A percentile compares a stretch with the other conserved stretches of the same genome.
Conservation (phyloP, 2,113 vertebrate genomes). For the Saguinus imperator region DNA sequence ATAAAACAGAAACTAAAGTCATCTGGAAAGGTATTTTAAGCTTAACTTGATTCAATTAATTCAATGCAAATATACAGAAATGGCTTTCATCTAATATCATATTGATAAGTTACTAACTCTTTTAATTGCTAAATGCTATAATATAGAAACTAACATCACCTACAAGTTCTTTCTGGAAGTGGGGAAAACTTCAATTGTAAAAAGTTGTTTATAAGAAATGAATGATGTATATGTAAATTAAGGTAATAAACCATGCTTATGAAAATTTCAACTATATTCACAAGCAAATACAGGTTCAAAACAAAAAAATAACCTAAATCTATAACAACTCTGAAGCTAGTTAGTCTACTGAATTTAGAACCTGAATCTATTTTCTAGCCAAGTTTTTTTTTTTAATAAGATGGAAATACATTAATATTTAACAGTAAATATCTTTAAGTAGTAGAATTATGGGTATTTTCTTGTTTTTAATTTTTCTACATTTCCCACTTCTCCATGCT, state of each 20-base stretch:
- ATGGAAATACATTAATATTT: background rate
- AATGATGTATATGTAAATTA: background rate
- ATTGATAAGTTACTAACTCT: background rate
- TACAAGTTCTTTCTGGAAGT: background rate
- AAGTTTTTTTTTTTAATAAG: background rate
- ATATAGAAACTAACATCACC: background rate
- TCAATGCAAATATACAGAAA: conserved; percentile 17
- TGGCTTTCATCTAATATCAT: background rate
- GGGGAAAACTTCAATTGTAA: background rate
- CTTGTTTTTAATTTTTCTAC: background rate
- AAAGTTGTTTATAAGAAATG: background rate
- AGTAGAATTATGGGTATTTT: background rate
- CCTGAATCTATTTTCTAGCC: background rate
- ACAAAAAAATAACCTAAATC: background rate
- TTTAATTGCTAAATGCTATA: background rate
- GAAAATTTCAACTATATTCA: conserved; percentile 2
- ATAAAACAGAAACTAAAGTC: background rate
- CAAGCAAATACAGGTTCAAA: conserved; percentile 33
- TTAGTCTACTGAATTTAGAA: background rate
- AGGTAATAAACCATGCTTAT: conserved; percentile 11
- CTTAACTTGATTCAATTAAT: conserved; percentile 22
- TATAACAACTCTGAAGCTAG: background rate
- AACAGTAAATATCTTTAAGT: background rate
- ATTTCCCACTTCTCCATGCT: conserved; percentile 13
- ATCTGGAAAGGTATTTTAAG: conserved; percentile 23